These are phyloP conservation scores for Enteromius mattozi DNA, from an alignment of 2,797 vertebrate species.

Conservation along the genomic window DNA sequence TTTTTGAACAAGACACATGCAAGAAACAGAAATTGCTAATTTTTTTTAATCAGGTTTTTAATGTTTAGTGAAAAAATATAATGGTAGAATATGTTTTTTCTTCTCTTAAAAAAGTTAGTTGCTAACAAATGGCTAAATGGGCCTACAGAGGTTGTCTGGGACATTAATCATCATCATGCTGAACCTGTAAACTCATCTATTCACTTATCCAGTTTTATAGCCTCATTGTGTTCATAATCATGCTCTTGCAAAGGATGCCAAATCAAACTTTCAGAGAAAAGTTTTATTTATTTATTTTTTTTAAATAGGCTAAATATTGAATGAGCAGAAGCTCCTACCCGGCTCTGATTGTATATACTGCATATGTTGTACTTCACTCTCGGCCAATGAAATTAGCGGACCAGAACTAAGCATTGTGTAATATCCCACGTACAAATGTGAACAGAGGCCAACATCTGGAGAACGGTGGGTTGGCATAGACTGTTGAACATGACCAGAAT, in stretches of 20 bases:
- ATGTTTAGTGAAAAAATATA: not conserved
- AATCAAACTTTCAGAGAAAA: not conserved
- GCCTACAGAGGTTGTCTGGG: not conserved
- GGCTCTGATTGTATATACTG: too few species aligned
- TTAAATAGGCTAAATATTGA: not conserved
- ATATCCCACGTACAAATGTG: not conserved
- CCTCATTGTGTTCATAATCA: not conserved
- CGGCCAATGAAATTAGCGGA: not conserved
- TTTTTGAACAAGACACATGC: not conserved
- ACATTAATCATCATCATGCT: not conserved
- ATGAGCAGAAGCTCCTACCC: not conserved
- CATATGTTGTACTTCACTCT: not conserved
- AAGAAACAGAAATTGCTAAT: not conserved
- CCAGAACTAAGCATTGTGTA: not conserved
- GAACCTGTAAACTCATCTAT: not conserved
- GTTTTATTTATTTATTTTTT: too few species aligned
- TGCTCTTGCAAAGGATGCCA: not conserved
- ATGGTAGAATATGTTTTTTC: not conserved
- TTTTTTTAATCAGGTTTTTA: not conserved
- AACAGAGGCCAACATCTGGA: slow-evolving; percentile 22
- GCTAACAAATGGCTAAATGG: not conserved
- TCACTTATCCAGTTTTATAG: not conserved
- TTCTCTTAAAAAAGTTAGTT: not conserved
- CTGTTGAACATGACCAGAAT: slow-evolving; percentile 23
- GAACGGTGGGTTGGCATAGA: slow-evolving; percentile 9